Percentiles rank a stretch among this genome's conserved stretches.
phyloP scores from a whole-genome alignment of 2,797 vertebrate species.

The Acanthis flammea region DNA sequence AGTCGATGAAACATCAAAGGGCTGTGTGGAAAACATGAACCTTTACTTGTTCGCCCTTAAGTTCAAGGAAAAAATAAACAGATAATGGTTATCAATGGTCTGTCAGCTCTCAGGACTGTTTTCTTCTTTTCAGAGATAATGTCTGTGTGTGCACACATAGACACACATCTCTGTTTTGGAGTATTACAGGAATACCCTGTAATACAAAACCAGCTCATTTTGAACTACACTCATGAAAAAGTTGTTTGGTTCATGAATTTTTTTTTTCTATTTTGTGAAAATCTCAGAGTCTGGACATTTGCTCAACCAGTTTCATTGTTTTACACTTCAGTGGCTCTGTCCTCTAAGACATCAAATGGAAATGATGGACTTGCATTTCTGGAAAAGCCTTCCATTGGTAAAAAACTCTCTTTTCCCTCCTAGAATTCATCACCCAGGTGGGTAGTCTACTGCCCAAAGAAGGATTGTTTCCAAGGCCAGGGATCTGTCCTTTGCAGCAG shows the following conservation, averaged over 20 bases:
- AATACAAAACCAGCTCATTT: neutral
- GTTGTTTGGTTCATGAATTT: neutral
- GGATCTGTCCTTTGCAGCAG: neutral
- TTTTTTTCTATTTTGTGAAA: neutral
- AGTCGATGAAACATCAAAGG: constrained; percentile 55
- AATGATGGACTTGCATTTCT: neutral
- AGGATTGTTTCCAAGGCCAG: neutral
- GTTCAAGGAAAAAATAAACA: constrained; percentile 27
- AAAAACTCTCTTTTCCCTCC: neutral
- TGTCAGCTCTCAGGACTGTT: neutral
- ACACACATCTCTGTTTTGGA: neutral
- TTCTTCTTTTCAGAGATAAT: neutral
- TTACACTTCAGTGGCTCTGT: neutral
- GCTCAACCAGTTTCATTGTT: neutral
- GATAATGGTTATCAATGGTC: neutral
- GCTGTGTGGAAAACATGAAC: neutral
- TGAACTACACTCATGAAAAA: neutral
- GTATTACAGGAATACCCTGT: neutral
- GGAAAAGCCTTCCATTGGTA: neutral
- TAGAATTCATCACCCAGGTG: neutral
- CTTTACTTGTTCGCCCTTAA: neutral
- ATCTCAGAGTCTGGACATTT: neutral
- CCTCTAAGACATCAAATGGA: neutral
- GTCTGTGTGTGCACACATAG: neutral
- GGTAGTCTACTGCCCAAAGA: neutral